Base-by-base conservation (phyloP, 2,888 invertebrate species). In the Diarsia rubi region DNA sequence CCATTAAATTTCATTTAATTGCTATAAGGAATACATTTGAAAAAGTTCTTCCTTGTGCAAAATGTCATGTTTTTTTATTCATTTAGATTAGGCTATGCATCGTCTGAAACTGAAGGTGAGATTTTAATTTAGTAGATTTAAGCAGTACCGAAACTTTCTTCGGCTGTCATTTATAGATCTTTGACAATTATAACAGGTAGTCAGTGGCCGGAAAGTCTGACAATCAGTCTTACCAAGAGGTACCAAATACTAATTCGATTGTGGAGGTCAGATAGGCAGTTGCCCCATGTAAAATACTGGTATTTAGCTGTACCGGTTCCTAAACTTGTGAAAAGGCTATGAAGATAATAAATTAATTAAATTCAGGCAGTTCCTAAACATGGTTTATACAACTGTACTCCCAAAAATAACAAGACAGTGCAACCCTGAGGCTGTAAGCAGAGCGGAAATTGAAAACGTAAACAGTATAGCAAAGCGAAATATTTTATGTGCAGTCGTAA, bases 381-480 rank as follows among this genome's bases (percentile, higher is more conserved):
- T 21, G 2, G 14, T 37, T 14, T 11, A 0, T 12, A 69, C 5
- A 6, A 42, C 14, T n/a, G 21, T 19, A 19, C 6, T 49, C 19
- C 27, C 45, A 14, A 31, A 49, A 67, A 82, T 75, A 87, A 89
- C 82, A 88, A 86, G 84, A 86, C 75, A 81, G 76, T 73, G 75
- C 66, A 79, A 78, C 67, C 78, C 77, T 73, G 78, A 85, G 88
- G 83, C 84, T 78, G 83, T 63, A 78, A 54, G 67, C 73, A 75
- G 81, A 85, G 77, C 87, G 91, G 92, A 92, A 91, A 92, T 92
- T 92, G 90, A 90, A 91, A 90, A 89, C 87, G 88, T 87, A 88
- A 88, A 90, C 82, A 75, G 81, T 60, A n/a, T n/a, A 79, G 82
- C 76, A 81, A 79, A 74, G 74, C 73, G 74, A 87, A 84, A 85